Evolutionary conservation across 2,888 invertebrate genomes (phyloP).

Genomic region (Leucophora obtusa): DNA sequence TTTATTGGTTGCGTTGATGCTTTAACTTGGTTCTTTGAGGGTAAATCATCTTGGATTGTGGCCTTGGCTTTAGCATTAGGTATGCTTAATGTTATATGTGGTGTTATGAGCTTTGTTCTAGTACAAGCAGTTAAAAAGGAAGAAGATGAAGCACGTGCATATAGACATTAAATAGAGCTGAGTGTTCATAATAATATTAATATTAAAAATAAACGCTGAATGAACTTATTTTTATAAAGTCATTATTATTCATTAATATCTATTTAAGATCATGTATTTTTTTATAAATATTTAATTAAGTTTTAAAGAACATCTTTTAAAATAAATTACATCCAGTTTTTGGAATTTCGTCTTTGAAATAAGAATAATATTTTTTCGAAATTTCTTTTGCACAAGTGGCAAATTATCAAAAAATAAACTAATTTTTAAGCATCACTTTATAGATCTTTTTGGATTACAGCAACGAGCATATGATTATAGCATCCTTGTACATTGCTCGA

Average conservation of each 20-base stretch:
- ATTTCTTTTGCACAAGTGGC: no score
- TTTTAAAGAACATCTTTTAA: constrained; percentile 23
- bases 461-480: no score
- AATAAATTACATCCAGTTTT: constrained; percentile 26
- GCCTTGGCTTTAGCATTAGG: constrained; percentile 88
- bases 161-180: constrained; percentile 77
- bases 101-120: constrained; percentile 84
- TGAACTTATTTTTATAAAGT: constrained; percentile 58
- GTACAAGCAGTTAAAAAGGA: constrained; percentile 88
- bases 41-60: constrained; percentile 90
- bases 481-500: no score
- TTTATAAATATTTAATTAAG: constrained; percentile 43
- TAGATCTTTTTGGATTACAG: no score
- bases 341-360: constrained; percentile 28
- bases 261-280: constrained; percentile 37
- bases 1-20: constrained; percentile 93
- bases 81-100: constrained; percentile 87
- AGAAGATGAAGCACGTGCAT: constrained; percentile 82
- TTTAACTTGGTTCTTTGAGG: constrained; percentile 92
- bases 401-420: no score
- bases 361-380: constrained; percentile 1
- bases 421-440: no score
- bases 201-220: constrained; percentile 50
- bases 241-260: constrained; percentile 31
- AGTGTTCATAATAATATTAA: neutral